phyloP scores from a whole-genome alignment of 2,888 invertebrate species.

The Temnothorax unifasciatus region DNA sequence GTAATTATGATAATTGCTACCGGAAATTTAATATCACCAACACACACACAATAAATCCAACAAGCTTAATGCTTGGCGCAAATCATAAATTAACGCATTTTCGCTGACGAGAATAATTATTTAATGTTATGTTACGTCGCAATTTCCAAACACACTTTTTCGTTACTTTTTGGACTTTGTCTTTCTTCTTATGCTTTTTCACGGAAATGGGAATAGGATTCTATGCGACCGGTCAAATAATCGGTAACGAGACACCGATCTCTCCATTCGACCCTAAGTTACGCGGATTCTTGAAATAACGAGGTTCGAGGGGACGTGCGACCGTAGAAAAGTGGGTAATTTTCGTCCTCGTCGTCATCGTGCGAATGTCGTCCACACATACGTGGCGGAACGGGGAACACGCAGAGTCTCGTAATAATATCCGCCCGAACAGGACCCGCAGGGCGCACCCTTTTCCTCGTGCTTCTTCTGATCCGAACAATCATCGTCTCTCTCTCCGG shows the following conservation, averaged over 20 bases:
- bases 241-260: slow-evolving; percentile 56
- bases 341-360: slow-evolving; percentile 50
- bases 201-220: slow-evolving; percentile 7
- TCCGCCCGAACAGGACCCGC: slow-evolving; percentile 58
- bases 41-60: slow-evolving; percentile 23
- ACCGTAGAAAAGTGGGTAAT: slow-evolving; percentile 63
- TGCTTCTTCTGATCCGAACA: slow-evolving; percentile 67
- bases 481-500: slow-evolving; percentile 65
- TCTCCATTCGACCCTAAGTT: slow-evolving; percentile 54
- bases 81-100: slow-evolving; percentile 33
- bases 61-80: neutral
- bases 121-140: neutral
- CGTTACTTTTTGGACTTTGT: neutral
- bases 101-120: neutral
- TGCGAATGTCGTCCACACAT: slow-evolving; percentile 51
- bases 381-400: slow-evolving; percentile 49
- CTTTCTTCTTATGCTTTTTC: neutral
- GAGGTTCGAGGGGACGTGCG: slow-evolving; percentile 62
- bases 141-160: neutral
- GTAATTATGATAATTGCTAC: slow-evolving; percentile 44
- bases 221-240: slow-evolving; percentile 16
- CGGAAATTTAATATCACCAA: slow-evolving; percentile 38
- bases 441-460: slow-evolving; percentile 62
- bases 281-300: slow-evolving; percentile 63
- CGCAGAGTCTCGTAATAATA: slow-evolving; percentile 62